phyloP scores from a whole-genome alignment of 2,797 vertebrate genomes.

The Acridotheres tristis region DNA sequence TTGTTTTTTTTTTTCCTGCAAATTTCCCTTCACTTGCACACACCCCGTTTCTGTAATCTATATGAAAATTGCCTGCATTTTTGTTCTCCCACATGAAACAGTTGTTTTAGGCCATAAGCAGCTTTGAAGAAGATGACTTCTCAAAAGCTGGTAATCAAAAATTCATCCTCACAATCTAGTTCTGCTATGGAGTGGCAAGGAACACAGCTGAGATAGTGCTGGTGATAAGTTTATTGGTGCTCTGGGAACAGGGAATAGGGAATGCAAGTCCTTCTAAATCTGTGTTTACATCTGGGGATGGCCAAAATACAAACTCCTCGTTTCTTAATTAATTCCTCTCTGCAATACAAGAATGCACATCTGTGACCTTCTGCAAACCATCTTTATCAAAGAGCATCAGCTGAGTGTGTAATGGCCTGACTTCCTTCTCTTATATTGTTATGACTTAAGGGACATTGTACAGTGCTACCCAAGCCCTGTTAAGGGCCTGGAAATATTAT shows the following conservation, averaged over 20 bases:
- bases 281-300: not conserved
- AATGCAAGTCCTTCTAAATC: not conserved
- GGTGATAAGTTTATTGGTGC: not conserved
- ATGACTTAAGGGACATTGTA: not conserved
- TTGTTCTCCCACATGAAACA: not conserved
- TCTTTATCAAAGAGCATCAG: slow-evolving; percentile 16
- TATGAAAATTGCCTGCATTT: not conserved
- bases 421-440: not conserved
- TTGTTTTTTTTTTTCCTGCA: not conserved
- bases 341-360: not conserved
- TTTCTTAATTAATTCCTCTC: slow-evolving; percentile 19
- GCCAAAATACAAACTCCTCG: not conserved
- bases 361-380: slow-evolving; percentile 9
- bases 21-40: not conserved
- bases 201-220: not conserved
- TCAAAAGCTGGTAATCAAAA: not conserved
- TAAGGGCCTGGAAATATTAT: not conserved
- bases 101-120: not conserved
- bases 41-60: not conserved
- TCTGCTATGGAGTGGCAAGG: not conserved
- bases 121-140: not conserved
- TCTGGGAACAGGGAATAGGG: not conserved
- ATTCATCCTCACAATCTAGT: not conserved
- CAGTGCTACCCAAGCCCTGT: not conserved
- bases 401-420: not conserved